phyloP scores from a whole-genome alignment of 2,888 invertebrate species.

The Conus canariensis region DNA sequence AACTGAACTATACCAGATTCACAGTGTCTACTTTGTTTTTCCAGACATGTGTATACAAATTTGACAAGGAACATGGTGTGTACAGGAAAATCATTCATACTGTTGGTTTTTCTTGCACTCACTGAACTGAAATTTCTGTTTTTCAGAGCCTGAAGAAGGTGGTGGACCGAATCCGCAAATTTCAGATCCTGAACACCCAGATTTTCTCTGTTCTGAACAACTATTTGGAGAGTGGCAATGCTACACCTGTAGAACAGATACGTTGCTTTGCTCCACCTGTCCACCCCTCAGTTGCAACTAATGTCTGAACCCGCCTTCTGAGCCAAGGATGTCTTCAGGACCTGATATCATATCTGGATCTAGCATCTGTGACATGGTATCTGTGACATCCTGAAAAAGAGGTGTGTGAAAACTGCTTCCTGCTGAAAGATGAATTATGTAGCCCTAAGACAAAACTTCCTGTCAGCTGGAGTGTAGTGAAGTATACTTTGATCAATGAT shows the following conservation, averaged over 20 bases:
- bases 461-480: too few species aligned
- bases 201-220: constrained; percentile 97
- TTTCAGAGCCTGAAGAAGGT: constrained; percentile 87
- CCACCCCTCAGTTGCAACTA: constrained; percentile 62
- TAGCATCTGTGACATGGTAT: neutral
- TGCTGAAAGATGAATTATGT: neutral
- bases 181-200: constrained; percentile 98
- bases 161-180: constrained; percentile 97
- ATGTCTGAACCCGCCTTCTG: constrained; percentile 38
- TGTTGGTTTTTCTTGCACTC: neutral
- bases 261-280: constrained; percentile 97
- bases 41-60: too few species aligned
- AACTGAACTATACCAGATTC: too few species aligned
- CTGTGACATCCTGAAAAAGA: too few species aligned
- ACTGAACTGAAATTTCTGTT: neutral
- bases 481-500: neutral
- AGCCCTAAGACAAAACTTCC: neutral
- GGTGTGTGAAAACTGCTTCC: neutral
- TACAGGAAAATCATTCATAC: too few species aligned
- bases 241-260: constrained; percentile 93
- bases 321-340: neutral
- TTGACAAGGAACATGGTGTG: too few species aligned
- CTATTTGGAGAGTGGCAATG: constrained; percentile 89
- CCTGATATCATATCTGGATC: neutral
- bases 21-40: too few species aligned